These are phyloP conservation scores for Philaenus spumarius DNA, from an alignment of 1,140 invertebrate species.

Conservation along the genomic window DNA sequence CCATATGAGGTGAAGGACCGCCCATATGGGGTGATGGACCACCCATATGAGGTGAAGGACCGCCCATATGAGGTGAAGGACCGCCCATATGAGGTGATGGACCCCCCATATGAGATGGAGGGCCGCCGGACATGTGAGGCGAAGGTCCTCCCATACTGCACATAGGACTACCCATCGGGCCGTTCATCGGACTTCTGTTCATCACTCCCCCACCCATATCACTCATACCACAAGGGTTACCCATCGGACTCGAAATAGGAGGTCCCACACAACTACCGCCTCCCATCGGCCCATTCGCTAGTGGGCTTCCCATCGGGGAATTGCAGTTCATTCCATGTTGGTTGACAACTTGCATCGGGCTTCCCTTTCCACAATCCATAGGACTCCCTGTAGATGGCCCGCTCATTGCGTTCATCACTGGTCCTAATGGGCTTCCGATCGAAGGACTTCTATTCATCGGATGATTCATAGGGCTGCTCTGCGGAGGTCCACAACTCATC, in stretches of 20 bases:
- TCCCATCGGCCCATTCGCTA: slow-evolving; percentile 29
- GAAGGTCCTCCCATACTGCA: slow-evolving; percentile 32
- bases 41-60: slow-evolving; percentile 45
- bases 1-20: slow-evolving; percentile 45
- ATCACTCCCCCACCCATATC: slow-evolving; percentile 46
- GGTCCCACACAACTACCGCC: slow-evolving; percentile 16
- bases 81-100: slow-evolving; percentile 46
- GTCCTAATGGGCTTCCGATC: slow-evolving; percentile 29
- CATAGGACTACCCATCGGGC: slow-evolving; percentile 29
- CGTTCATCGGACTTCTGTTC: slow-evolving; percentile 42
- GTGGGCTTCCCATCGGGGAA: slow-evolving; percentile 35
- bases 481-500: slow-evolving; percentile 28
- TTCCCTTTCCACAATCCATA: slow-evolving; percentile 30
- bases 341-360: slow-evolving; percentile 23
- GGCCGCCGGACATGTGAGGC: slow-evolving; percentile 37
- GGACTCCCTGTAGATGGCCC: slow-evolving; percentile 35
- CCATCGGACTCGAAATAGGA: slow-evolving; percentile 46
- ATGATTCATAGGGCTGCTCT: slow-evolving; percentile 41
- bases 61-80: slow-evolving; percentile 45
- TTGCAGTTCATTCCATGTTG: slow-evolving; percentile 27
- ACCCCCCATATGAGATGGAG: slow-evolving; percentile 39
- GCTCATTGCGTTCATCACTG: slow-evolving; percentile 25
- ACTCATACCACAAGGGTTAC: slow-evolving; percentile 30
- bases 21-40: slow-evolving; percentile 40
- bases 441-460: slow-evolving; percentile 30